Evolutionary conservation across 2,797 vertebrate genomes (phyloP).

Genomic region (Macrochelys suwanniensis): DNA sequence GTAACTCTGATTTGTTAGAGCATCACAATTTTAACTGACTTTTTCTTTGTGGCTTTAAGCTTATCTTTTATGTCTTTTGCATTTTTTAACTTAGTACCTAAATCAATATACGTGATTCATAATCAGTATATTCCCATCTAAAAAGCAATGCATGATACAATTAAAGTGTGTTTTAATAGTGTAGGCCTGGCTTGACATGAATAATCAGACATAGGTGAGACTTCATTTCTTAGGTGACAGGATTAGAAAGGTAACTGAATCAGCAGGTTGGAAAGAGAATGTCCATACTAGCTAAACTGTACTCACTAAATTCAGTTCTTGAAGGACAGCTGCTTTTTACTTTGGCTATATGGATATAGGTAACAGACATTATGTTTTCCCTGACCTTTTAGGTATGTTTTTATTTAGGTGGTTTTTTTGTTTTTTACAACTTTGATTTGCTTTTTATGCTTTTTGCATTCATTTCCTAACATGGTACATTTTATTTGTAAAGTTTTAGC

Average conservation of each 20-base stretch:
- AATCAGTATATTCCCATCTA: neutral
- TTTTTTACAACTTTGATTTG: neutral
- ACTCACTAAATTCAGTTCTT: neutral
- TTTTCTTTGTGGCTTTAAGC: neutral
- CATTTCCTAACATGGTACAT: neutral
- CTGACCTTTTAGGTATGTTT: neutral
- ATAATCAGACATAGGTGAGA: neutral
- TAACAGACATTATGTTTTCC: neutral
- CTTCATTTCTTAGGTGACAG: neutral
- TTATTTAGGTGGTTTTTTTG: neutral
- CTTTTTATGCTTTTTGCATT: neutral
- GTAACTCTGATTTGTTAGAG: too few species aligned
- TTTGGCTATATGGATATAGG: neutral
- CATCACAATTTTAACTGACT: too few species aligned
- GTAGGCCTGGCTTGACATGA: neutral
- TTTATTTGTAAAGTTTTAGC: neutral
- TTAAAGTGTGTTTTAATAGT: neutral
- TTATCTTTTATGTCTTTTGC: neutral
- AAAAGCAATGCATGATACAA: neutral
- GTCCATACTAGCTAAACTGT: neutral
- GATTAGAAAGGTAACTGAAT: neutral
- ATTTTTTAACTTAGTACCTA: neutral
- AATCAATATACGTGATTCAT: slow-evolving; percentile 6
- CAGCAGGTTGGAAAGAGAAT: neutral
- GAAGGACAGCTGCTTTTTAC: neutral